Conservation (phyloP, 2,888 invertebrate species). For the Epinotia demarniana region DNA sequence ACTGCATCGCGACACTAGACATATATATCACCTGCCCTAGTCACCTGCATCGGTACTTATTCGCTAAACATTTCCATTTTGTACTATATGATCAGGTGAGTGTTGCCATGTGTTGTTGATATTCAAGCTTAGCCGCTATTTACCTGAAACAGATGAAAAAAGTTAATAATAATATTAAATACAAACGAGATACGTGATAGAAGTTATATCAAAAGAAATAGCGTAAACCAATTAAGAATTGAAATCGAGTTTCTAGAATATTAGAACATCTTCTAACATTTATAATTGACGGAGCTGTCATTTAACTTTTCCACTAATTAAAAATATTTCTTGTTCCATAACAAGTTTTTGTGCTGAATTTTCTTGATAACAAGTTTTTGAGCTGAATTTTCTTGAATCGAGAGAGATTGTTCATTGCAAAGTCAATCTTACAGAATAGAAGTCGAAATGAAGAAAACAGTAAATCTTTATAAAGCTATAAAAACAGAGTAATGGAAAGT, state of each 20-base stretch:
- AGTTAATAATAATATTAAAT: background rate
- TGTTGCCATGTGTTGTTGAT: background rate
- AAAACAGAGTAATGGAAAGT: too few species aligned
- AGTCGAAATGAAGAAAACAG: too few species aligned
- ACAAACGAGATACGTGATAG: background rate
- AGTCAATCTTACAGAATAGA: too few species aligned
- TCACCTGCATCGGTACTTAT: background rate
- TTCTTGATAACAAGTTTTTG: background rate
- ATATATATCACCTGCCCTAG: too few species aligned
- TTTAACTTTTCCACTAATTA: background rate
- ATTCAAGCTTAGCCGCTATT: slow-evolving; percentile 10
- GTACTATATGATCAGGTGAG: background rate
- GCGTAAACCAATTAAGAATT: slow-evolving; percentile 17
- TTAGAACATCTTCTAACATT: slow-evolving; percentile 14
- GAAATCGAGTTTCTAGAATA: slow-evolving; percentile 1
- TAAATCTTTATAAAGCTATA: too few species aligned
- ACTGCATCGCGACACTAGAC: too few species aligned
- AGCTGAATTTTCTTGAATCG: background rate
- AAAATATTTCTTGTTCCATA: background rate
- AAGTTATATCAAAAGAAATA: background rate
- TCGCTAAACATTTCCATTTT: too few species aligned
- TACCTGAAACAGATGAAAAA: slow-evolving; percentile 35
- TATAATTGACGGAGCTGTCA: slow-evolving; percentile 26
- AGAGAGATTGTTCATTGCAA: background rate
- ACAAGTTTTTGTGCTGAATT: background rate